Evolutionary conservation across 2,888 invertebrate species (phyloP), one percentile per base, ranked within the genome.

Genomic region (Panzeria rudis): DNA sequence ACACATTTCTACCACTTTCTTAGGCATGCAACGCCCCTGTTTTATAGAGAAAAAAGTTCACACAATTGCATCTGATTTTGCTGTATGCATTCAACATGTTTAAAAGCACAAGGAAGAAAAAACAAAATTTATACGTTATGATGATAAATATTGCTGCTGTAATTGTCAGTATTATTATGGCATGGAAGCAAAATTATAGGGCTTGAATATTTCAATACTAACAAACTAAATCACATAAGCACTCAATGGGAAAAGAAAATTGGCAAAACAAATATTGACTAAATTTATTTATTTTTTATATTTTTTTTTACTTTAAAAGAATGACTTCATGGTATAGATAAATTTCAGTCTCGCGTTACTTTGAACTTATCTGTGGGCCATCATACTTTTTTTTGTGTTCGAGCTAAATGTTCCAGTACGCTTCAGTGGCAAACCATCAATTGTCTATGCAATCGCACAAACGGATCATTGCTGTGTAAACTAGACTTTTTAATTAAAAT

Each of bases 141-240:
- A 50, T 69, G 25, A 50, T 68, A 59, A 50, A 15, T 38, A 52
- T 61, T 50, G 38, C 35, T 69, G 61, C 15, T 56, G n/a, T 78
- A 62, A 13, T 35, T 25, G n/a, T 35, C 25, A 17, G 32, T 38
- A 5, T 15, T 13, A 54, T 35, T 35, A 50, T 77, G 38, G 44
- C 44, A 61, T 61, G 68, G n/a, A 47, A 20, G n/a, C 54, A 56
- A 64, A 72, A 64, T 72, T 44, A 64, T 52, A 64, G 47, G 52
- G 41, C 23, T 66, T 73, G 56, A 62, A 64, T 72, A 72, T 47
- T 68, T 68, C 56, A 64, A 71, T 23, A 23, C 44, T 41, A 38
- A 52, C 15, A 64, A 32, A n/a, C 20, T 44, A 23, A 41, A 7
- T 2, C n/a, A 38, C 52, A 35, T n/a, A 62, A 23, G 20, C 8